phyloP scores from a whole-genome alignment of 37 sponge, comb jelly and placozoan species.

The Diacarnus erythraeanus region DNA sequence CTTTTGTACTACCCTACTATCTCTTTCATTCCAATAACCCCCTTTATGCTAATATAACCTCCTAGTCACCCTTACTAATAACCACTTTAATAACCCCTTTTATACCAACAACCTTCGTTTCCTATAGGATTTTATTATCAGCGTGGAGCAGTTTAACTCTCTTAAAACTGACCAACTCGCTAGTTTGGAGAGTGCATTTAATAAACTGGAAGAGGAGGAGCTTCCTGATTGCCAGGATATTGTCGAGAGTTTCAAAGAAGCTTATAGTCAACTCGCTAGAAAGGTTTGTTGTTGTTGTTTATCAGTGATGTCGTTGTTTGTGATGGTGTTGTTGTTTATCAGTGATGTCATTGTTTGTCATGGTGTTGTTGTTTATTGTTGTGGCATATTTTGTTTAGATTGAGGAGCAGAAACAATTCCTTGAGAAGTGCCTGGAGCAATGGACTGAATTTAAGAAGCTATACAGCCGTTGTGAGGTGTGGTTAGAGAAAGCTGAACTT shows the following conservation, averaged over 20 bases:
- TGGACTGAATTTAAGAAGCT: constrained; percentile 4
- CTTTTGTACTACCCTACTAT: background rate
- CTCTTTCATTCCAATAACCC: background rate
- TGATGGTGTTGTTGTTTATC: background rate
- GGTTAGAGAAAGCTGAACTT: constrained; percentile 18
- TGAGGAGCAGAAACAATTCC: constrained; percentile 14
- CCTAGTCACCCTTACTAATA: no score
- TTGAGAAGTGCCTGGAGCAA: constrained; percentile 21
- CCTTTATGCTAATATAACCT: background rate
- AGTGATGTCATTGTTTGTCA: no score
- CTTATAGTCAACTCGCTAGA: background rate
- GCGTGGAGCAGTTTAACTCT: constrained; percentile 15
- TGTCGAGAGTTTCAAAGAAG: background rate
- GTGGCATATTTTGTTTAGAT: constrained; percentile 15
- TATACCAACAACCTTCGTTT: background rate
- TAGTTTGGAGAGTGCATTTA: background rate
- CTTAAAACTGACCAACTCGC: background rate
- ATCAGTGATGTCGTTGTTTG: no score
- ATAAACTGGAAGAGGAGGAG: background rate
- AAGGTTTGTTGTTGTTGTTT: background rate
- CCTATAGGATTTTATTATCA: constrained; percentile 21
- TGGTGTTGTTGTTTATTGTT: background rate
- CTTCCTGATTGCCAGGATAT: background rate
- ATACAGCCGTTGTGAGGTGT: constrained; percentile 1
- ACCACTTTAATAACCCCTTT: background rate